phyloP scores from a whole-genome alignment of 2,888 invertebrate species.

The Perdita meconis region DNA sequence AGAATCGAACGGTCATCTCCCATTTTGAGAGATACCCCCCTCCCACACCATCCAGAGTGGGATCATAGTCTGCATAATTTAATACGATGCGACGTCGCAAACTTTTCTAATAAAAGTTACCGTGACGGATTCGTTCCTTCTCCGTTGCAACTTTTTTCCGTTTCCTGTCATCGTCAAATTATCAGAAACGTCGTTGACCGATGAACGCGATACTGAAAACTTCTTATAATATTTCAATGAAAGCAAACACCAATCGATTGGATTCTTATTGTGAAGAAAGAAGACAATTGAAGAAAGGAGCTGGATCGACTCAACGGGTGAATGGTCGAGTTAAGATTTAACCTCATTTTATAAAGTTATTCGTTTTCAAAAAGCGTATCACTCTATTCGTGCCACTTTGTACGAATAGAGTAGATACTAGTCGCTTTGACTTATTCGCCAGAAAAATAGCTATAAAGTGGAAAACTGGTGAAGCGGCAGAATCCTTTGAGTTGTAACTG shows the following conservation, averaged over 20 bases:
- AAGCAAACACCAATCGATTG: neutral
- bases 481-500: too few relatives aligned
- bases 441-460: too few relatives aligned
- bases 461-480: too few relatives aligned
- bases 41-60: constrained; percentile 55
- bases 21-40: neutral
- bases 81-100: constrained; percentile 67
- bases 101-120: constrained; percentile 77
- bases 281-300: neutral
- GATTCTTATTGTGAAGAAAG: neutral
- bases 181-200: neutral
- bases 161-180: constrained; percentile 22
- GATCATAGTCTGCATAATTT: constrained; percentile 72
- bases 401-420: too few relatives aligned
- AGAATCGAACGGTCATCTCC: constrained; percentile 20
- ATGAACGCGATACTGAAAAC: constrained; percentile 1
- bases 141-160: neutral
- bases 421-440: too few relatives aligned
- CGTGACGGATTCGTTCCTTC: constrained; percentile 47
- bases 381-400: too few relatives aligned
- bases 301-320: too few relatives aligned
- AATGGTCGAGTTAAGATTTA: too few relatives aligned
- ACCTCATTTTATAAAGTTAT: too few relatives aligned
- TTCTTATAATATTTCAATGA: constrained; percentile 12
- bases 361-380: too few relatives aligned